A percentile compares a stretch with the other conserved stretches of the same genome.
Conservation (phyloP, 2,888 invertebrate genomes). For the Apotomis betuletana region DNA sequence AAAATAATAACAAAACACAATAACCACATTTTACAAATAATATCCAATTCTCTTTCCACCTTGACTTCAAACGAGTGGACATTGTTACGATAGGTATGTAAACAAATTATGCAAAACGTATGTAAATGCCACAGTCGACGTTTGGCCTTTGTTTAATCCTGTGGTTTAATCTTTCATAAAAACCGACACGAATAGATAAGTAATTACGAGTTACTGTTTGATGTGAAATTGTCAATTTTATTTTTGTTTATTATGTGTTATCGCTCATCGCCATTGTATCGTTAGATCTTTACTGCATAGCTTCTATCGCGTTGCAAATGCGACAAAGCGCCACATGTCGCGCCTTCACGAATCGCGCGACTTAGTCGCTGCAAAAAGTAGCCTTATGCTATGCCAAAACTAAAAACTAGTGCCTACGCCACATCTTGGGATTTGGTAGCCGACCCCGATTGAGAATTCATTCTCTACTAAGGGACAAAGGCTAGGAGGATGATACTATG, state of each 20-base stretch:
- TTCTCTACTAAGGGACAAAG: too few relatives aligned
- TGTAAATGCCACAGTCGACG: slow-evolving; percentile 28
- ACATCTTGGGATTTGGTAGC: too few relatives aligned
- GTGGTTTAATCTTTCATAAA: slow-evolving; percentile 37
- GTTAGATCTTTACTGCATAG: too few relatives aligned
- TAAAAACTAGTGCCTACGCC: too few relatives aligned
- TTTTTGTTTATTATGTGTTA: neutral
- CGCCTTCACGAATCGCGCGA: too few relatives aligned
- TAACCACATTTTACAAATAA: slow-evolving; percentile 48
- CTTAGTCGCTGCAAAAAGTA: too few relatives aligned
- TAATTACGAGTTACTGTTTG: slow-evolving; percentile 13
- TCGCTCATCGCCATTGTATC: too few relatives aligned
- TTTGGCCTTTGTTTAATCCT: slow-evolving; percentile 37
- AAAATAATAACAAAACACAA: slow-evolving; percentile 65
- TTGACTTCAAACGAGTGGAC: slow-evolving; percentile 28
- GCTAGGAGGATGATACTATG: too few relatives aligned
- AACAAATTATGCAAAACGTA: slow-evolving; percentile 33
- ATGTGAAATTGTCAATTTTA: slow-evolving; percentile 3
- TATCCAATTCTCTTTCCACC: slow-evolving; percentile 19
- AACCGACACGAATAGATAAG: neutral
- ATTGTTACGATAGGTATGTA: slow-evolving; percentile 22
- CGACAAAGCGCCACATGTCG: too few relatives aligned
- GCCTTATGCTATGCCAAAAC: too few relatives aligned
- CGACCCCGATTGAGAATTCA: too few relatives aligned
- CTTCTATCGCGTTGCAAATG: too few relatives aligned